These are phyloP conservation scores for Apis dorsata DNA, from an alignment of 1,140 invertebrate genomes.

Conservation along the genomic window DNA sequence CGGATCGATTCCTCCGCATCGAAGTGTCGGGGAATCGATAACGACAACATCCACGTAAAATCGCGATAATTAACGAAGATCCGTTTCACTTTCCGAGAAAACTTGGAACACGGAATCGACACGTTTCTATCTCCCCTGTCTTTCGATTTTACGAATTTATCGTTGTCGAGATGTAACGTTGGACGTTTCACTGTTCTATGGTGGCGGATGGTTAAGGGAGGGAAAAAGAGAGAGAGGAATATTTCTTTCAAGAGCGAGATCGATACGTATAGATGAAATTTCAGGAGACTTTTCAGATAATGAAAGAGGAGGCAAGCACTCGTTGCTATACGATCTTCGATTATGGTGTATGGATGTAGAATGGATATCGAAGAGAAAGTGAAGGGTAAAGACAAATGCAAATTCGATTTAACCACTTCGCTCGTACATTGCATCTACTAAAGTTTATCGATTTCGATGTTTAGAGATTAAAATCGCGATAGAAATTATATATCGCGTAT, in stretches of 20 bases:
- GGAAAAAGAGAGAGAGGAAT: not conserved
- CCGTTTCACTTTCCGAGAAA: not conserved
- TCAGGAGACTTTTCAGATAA: not conserved
- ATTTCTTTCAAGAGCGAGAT: not conserved
- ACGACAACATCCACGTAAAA: not conserved
- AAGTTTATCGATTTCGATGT: no score
- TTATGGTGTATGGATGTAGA: not conserved
- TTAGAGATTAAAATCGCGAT: no score
- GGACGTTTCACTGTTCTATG: not conserved
- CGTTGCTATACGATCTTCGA: not conserved
- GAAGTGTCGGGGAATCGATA: no score
- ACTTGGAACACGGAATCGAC: not conserved
- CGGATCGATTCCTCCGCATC: constrained; percentile 50
- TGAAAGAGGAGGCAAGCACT: not conserved
- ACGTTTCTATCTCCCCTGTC: not conserved
- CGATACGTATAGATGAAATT: constrained; percentile 1
- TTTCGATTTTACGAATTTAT: not conserved
- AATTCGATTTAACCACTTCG: not conserved
- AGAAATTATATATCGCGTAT: not conserved
- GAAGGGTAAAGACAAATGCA: not conserved
- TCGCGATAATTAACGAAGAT: not conserved
- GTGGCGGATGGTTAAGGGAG: not conserved
- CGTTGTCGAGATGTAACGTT: not conserved
- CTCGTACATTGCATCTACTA: no score
- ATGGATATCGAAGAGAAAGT: not conserved